Conservation (phyloP, 1,140 invertebrate species). For the Orius insidiosus region DNA sequence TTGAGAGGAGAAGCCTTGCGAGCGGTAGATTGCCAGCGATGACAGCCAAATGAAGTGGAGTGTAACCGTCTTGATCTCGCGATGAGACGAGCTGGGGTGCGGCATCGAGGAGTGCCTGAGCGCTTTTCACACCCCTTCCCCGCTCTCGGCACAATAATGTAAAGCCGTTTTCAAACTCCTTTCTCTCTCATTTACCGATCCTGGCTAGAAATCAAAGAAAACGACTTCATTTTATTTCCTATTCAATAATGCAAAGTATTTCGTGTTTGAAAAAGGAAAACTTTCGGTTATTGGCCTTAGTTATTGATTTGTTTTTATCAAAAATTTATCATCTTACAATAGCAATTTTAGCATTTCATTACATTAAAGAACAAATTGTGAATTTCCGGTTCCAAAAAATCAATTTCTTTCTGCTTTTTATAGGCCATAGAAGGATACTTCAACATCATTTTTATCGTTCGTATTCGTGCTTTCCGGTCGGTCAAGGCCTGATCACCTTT, state of each 20-base stretch:
- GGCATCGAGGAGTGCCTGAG: constrained; percentile 51
- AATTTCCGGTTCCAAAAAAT: too few relatives aligned
- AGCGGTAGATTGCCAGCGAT: constrained; percentile 75
- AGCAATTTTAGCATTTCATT: too few relatives aligned
- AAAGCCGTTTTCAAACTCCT: constrained; percentile 69
- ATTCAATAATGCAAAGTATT: background rate
- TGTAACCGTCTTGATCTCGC: constrained; percentile 83
- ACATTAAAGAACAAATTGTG: too few relatives aligned
- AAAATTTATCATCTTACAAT: too few relatives aligned
- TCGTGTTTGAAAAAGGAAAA: too few relatives aligned
- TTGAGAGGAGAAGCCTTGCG: constrained; percentile 59
- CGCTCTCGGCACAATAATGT: constrained; percentile 75
- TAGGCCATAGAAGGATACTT: too few relatives aligned
- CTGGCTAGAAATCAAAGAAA: constrained; percentile 32
- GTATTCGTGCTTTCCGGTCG: background rate
- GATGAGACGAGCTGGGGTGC: constrained; percentile 62
- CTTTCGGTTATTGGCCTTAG: background rate
- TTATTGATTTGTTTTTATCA: background rate
- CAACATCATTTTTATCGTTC: background rate
- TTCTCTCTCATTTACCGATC: constrained; percentile 45
- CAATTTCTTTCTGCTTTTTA: too few relatives aligned
- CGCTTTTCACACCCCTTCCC: constrained; percentile 38
- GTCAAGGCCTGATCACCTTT: constrained; percentile 1
- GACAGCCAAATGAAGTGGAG: constrained; percentile 78
- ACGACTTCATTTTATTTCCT: background rate